Evolutionary conservation across 1,140 invertebrate genomes (phyloP), one percentile per base, ranked within the genome.

Genomic region (Teleogryllus occipitalis): DNA sequence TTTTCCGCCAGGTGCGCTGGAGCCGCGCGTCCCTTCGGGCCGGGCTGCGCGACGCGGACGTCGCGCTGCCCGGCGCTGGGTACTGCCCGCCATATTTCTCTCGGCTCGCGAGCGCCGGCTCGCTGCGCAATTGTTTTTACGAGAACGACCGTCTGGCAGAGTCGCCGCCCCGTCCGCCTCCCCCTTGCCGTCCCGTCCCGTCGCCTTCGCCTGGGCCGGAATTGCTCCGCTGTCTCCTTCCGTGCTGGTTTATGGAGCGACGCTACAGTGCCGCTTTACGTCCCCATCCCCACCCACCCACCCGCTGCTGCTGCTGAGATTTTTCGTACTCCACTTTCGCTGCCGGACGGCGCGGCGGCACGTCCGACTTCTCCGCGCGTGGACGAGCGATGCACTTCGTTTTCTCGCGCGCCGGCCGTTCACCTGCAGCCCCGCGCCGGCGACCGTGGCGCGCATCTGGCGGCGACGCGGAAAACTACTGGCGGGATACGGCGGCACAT

Each of bases 91-190:
- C 27, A 65, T 65, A 65, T 65, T 65, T 65, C 54, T 65, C 18
- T 65, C 54, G 54, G 1, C 54, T 65, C 18, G 10, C 10, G 54
- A 65, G 54, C 54, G 10, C 54, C 18, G 10, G 18, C 54, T 65
- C 27, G 54, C 54, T 65, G 54, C 54, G 54, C 54, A 65, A 65
- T 65, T 65, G 54, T 65, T 65, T 65, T 65, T 65, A 65, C 54
- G 54, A 65, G 54, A 65, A 65, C 18, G 54, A 18, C 18, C 27
- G 27, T 65, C 18, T 65, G 54, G 54, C 18, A 65, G 10, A 10
- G 10, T 1, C 27, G 1, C 1, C 27, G 27, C 27, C 27, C 5
- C 27, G 1, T 39, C 27, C 27, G 1, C 54, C 54, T 18, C 1
- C 27, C 27, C 27, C 27, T 39, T 39, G 27, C 27, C 27, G 27